Percentiles rank a stretch among this genome's conserved stretches.
Conservation (phyloP, 2,888 invertebrate species). For the Scaptomyza polygonia region DNA sequence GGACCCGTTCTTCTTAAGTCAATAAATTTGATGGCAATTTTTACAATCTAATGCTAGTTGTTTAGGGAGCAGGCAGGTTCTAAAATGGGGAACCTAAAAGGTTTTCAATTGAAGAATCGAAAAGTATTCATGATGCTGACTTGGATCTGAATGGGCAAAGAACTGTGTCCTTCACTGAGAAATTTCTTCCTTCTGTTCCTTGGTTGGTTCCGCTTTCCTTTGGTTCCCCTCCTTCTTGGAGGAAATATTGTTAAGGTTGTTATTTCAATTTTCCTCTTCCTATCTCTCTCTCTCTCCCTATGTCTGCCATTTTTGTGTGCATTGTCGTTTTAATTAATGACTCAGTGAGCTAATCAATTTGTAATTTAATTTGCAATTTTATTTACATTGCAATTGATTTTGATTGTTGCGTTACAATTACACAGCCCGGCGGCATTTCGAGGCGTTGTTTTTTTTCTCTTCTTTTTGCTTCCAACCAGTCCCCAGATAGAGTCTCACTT, state of each 20-base stretch:
- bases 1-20: slow-evolving; percentile 16
- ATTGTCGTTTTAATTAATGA: slow-evolving; percentile 77
- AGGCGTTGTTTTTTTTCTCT: slow-evolving; percentile 29
- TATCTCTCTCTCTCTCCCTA: no score
- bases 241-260: no score
- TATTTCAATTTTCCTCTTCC: no score
- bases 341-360: slow-evolving; percentile 82
- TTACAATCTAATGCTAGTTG: background rate
- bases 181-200: no score
- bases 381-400: slow-evolving; percentile 81
- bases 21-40: slow-evolving; percentile 8
- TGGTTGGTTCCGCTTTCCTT: no score
- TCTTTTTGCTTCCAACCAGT: slow-evolving; percentile 40
- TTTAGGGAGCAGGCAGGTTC: no score
- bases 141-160: no score
- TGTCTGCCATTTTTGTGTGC: slow-evolving; percentile 15
- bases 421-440: slow-evolving; percentile 63
- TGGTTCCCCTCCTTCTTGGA: no score
- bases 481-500: slow-evolving; percentile 33
- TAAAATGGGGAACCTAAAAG: no score
- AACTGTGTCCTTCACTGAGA: no score
- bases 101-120: no score
- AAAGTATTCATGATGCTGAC: no score
- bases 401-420: slow-evolving; percentile 78
- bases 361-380: slow-evolving; percentile 80